These are phyloP conservation scores for Crotalus viridis DNA, from an alignment of 2,113 vertebrate genomes.

Conservation along the genomic window DNA sequence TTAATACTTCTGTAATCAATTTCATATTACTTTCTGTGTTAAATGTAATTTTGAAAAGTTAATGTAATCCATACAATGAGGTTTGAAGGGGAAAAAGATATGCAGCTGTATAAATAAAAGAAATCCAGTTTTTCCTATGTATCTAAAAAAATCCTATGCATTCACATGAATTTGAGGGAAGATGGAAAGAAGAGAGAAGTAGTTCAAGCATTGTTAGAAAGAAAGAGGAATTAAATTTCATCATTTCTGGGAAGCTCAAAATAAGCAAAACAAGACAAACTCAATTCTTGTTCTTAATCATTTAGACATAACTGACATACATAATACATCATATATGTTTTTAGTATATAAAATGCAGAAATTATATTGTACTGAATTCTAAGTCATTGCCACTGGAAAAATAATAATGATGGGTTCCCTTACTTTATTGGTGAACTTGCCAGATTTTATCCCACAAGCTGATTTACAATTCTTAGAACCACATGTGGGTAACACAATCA, in stretches of 20 bases:
- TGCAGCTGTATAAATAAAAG: neutral
- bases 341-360: neutral
- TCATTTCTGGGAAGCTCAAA: neutral
- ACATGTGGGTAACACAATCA: neutral
- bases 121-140: neutral
- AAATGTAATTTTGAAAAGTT: neutral
- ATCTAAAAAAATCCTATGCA: neutral
- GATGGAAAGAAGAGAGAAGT: neutral
- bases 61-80: neutral
- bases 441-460: neutral
- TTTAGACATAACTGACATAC: neutral
- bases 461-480: neutral
- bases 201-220: neutral
- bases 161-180: neutral
- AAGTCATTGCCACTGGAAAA: neutral
- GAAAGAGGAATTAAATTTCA: neutral
- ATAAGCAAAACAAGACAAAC: neutral
- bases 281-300: neutral
- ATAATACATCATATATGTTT: neutral
- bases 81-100: neutral
- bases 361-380: neutral
- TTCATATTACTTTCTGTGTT: neutral
- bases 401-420: neutral
- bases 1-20: neutral
- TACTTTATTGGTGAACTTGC: neutral